Evolutionary conservation across 2,888 invertebrate genomes (phyloP).

Genomic region (Campoletis raptor): DNA sequence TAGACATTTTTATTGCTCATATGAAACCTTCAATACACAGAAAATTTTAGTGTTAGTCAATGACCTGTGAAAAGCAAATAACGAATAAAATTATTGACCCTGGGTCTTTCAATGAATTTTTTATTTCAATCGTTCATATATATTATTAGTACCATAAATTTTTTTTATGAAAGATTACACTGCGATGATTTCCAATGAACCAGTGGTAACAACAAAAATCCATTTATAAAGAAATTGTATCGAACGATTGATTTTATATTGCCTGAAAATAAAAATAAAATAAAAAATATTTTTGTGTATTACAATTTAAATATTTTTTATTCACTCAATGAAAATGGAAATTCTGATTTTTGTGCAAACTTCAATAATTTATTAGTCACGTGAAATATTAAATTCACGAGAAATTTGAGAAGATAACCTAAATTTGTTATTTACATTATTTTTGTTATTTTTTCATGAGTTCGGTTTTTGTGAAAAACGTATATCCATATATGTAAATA

Average conservation of each 20-base stretch:
- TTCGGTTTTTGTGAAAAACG: background rate
- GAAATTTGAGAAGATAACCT: background rate
- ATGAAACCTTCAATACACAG: background rate
- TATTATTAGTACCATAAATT: background rate
- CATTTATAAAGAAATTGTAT: background rate
- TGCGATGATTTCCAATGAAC: background rate
- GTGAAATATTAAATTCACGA: background rate
- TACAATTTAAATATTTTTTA: background rate
- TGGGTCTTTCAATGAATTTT: background rate
- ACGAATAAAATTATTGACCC: background rate
- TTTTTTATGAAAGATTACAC: background rate
- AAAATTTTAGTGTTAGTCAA: background rate
- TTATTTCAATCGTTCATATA: background rate
- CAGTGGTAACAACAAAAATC: background rate
- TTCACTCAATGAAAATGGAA: background rate
- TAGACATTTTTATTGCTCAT: background rate
- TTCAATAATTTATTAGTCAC: constrained; percentile 1
- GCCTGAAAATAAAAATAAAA: background rate
- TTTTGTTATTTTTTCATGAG: background rate
- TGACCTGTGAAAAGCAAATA: background rate
- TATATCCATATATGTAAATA: constrained; percentile 16
- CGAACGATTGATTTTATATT: background rate
- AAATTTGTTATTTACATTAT: background rate
- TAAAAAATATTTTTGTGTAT: background rate
- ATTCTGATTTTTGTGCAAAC: background rate